phyloP scores from a whole-genome alignment of 2,888 invertebrate genomes.

The Neoscelio sp. region DNA sequence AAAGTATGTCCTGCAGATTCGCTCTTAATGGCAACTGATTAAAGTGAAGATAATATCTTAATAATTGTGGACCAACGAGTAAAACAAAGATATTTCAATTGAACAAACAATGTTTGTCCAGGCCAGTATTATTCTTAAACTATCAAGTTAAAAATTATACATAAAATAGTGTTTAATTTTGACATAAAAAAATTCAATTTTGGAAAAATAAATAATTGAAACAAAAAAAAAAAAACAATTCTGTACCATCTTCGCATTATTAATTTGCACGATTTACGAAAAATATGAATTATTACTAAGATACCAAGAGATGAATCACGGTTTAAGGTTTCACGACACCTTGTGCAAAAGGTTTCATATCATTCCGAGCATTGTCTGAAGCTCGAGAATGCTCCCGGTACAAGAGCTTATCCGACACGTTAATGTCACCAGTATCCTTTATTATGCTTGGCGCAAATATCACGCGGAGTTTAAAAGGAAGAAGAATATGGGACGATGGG shows the following conservation, averaged over 20 bases:
- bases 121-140: too few species aligned
- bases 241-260: constrained; percentile 13
- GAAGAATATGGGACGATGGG: constrained; percentile 47
- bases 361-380: constrained; percentile 38
- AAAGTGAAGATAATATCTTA: too few species aligned
- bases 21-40: too few species aligned
- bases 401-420: constrained; percentile 54
- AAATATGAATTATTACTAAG: constrained; percentile 39
- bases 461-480: constrained; percentile 38
- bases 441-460: constrained; percentile 52
- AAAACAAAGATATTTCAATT: too few species aligned
- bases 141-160: too few species aligned
- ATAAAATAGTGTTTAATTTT: too few species aligned
- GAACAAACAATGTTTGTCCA: too few species aligned
- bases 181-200: too few species aligned
- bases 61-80: too few species aligned
- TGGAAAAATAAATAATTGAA: too few species aligned
- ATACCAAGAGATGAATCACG: constrained; percentile 42
- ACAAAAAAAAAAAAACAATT: neutral
- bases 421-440: constrained; percentile 48
- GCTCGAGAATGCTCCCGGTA: constrained; percentile 28
- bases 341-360: constrained; percentile 28
- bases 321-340: constrained; percentile 52
- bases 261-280: constrained; percentile 17
- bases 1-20: too few species aligned